These are phyloP conservation scores for Florisuga fusca DNA, from an alignment of 2,797 vertebrate genomes.

Conservation along the genomic window DNA sequence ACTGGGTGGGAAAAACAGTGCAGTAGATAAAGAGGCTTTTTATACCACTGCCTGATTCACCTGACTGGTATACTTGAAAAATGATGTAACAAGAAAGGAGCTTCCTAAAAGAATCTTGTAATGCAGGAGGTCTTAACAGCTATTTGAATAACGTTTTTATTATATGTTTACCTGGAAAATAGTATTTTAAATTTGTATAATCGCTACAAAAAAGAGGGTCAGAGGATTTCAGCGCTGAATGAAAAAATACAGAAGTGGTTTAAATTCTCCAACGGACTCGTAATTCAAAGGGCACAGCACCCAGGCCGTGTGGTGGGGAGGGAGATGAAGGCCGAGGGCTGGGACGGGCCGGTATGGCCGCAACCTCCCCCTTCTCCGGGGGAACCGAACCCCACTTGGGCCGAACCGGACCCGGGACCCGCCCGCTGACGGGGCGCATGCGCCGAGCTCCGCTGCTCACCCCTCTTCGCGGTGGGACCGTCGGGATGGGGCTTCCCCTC, in stretches of 20 bases:
- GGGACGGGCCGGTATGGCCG: too few species aligned
- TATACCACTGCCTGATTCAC: background rate
- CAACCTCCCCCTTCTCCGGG: too few species aligned
- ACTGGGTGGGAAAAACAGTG: background rate
- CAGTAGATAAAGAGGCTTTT: background rate
- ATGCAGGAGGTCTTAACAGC: background rate
- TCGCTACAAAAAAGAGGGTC: background rate
- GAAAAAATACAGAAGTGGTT: too few species aligned
- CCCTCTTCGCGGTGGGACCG: background rate
- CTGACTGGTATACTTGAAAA: constrained; percentile 45
- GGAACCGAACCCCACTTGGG: too few species aligned
- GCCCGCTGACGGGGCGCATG: background rate
- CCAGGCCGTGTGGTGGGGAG: too few species aligned
- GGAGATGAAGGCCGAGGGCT: too few species aligned
- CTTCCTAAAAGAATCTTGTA: background rate
- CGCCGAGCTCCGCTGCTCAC: background rate
- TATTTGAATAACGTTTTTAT: constrained; percentile 44
- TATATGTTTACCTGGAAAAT: constrained; percentile 28
- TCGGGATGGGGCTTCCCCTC: too few species aligned
- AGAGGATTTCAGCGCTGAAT: background rate
- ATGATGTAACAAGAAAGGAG: background rate
- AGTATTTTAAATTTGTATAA: constrained; percentile 47
- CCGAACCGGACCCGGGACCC: too few species aligned
- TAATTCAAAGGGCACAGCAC: too few species aligned
- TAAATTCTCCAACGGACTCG: too few species aligned